Evolutionary conservation across 2,888 invertebrate genomes (phyloP).

Genomic region (Sarcophaga rosellei): DNA sequence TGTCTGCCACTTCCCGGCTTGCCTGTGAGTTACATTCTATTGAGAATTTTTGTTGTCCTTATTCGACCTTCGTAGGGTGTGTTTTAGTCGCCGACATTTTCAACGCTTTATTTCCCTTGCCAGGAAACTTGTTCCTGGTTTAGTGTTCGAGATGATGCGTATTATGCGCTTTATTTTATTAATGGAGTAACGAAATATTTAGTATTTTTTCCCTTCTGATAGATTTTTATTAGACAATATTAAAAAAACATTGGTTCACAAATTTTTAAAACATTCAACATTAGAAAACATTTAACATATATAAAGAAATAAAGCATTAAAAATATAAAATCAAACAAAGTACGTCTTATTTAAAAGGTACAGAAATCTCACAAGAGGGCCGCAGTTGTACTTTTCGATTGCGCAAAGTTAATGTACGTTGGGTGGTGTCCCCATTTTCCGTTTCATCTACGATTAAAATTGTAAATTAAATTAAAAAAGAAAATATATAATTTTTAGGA

Average conservation of each 20-base stretch:
- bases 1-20: too few relatives aligned
- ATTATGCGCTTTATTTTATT: too few relatives aligned
- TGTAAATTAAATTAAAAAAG: conserved; percentile 7
- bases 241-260: background rate
- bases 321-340: background rate
- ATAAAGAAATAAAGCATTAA: background rate
- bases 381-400: conserved; percentile 72
- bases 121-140: too few relatives aligned
- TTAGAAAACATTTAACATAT: background rate
- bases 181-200: too few relatives aligned
- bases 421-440: background rate
- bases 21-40: too few relatives aligned
- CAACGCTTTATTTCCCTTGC: too few relatives aligned
- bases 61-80: too few relatives aligned
- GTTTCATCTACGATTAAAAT: conserved; percentile 10
- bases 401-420: conserved; percentile 71
- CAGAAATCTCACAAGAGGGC: conserved; percentile 71
- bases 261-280: background rate
- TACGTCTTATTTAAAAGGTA: conserved; percentile 61
- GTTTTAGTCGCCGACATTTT: too few relatives aligned
- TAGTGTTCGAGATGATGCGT: too few relatives aligned
- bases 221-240: background rate
- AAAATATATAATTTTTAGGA: background rate
- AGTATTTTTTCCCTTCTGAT: background rate
- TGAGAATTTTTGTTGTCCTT: too few relatives aligned